These are phyloP conservation scores for Peucedramus taeniatus DNA, from an alignment of 2,113 vertebrate species.

Conservation along the genomic window DNA sequence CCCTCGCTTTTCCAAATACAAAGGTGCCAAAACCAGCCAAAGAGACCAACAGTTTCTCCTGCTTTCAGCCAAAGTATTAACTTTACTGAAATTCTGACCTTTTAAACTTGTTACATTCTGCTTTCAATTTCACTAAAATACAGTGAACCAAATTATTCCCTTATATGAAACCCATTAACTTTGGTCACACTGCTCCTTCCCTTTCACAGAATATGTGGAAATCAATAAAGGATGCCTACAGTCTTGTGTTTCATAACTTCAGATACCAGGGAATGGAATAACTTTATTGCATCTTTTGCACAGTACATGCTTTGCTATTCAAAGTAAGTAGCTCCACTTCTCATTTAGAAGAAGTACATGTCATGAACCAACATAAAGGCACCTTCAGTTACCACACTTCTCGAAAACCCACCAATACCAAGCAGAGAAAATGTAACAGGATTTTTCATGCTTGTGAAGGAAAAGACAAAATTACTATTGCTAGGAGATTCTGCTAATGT, in stretches of 20 bases:
- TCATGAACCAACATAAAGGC: rapidly evolving
- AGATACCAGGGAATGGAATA: not conserved
- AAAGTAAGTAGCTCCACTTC: not conserved
- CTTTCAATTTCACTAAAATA: not conserved
- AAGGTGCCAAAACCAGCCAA: not conserved
- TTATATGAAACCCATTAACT: not conserved
- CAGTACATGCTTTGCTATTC: not conserved
- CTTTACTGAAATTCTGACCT: not conserved
- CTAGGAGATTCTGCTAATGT: not conserved
- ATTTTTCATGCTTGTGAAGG: not conserved
- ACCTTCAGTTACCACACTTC: not conserved
- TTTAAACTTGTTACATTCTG: not conserved
- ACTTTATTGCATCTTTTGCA: not conserved
- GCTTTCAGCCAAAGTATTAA: not conserved
- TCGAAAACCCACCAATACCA: not conserved
- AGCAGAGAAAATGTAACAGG: not conserved
- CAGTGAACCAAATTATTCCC: not conserved
- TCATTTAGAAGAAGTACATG: not conserved
- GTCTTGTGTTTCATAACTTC: not conserved
- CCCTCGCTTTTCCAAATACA: not conserved
- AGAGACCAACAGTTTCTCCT: not conserved
- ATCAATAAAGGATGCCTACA: not conserved
- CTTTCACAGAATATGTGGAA: not conserved
- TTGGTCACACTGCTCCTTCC: not conserved
- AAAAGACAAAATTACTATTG: not conserved